Evolutionary conservation across 1,140 invertebrate genomes (phyloP).

Genomic region (Lucilia sericata): DNA sequence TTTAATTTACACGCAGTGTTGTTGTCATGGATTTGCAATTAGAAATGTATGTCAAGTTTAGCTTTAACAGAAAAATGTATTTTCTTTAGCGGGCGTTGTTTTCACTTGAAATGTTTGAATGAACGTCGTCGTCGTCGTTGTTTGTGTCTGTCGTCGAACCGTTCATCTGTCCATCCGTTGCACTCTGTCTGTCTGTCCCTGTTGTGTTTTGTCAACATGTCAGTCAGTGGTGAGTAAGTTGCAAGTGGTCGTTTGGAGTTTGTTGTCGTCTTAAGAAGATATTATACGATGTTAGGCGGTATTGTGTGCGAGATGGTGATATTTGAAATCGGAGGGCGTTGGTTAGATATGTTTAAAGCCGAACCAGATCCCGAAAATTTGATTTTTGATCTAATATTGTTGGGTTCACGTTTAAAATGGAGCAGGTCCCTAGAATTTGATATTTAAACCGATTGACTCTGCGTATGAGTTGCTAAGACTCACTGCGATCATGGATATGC

Average conservation of each 20-base stretch:
- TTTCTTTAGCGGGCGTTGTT: constrained; percentile 41
- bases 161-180: background rate
- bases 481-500: too few species aligned
- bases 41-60: constrained; percentile 47
- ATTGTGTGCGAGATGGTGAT: too few species aligned
- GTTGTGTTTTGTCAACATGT: constrained; percentile 49
- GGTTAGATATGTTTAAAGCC: too few species aligned
- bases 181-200: constrained; percentile 13
- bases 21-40: constrained; percentile 46
- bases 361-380: too few species aligned
- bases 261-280: background rate
- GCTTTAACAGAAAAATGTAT: constrained; percentile 37
- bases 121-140: background rate
- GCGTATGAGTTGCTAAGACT: too few species aligned
- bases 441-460: too few species aligned
- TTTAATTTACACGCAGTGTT: constrained; percentile 17
- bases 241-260: background rate
- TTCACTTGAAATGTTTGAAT: constrained; percentile 39
- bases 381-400: too few species aligned
- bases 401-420: too few species aligned
- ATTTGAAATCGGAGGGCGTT: too few species aligned
- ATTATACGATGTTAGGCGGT: background rate
- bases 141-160: background rate
- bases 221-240: constrained; percentile 21
- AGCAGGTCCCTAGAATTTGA: too few species aligned